Percentiles rank a stretch among this genome's conserved stretches.
Conservation (phyloP, 2,888 invertebrate genomes). For the Gasteruption jaculator region DNA sequence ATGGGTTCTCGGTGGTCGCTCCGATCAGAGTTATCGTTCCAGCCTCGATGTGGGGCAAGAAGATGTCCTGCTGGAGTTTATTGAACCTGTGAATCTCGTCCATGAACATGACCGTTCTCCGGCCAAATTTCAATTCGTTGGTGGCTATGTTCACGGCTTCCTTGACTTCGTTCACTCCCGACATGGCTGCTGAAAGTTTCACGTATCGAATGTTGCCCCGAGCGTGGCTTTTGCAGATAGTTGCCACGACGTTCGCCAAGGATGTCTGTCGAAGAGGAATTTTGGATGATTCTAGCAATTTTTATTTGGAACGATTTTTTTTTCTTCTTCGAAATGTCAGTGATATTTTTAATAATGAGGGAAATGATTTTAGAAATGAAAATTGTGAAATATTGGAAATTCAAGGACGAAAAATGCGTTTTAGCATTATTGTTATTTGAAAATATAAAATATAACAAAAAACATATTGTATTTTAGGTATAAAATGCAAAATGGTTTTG, state of each 20-base stretch:
- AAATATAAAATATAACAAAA: too few relatives aligned
- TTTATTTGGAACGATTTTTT: too few relatives aligned
- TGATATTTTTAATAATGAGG: background rate
- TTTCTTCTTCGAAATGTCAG: too few relatives aligned
- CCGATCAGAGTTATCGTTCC: constrained; percentile 75
- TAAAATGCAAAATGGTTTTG: too few relatives aligned
- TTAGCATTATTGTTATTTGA: too few relatives aligned
- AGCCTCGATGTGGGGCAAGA: constrained; percentile 75
- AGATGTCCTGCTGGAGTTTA: constrained; percentile 78
- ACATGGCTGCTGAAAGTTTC: constrained; percentile 71
- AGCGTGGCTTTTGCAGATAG: constrained; percentile 61
- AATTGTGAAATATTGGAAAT: too few relatives aligned
- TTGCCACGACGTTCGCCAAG: constrained; percentile 67
- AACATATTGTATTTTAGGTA: too few relatives aligned
- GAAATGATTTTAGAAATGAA: constrained; percentile 4
- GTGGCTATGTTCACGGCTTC: constrained; percentile 68
- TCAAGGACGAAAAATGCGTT: too few relatives aligned
- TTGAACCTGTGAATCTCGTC: constrained; percentile 87
- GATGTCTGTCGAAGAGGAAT: constrained; percentile 61
- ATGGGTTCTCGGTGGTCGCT: constrained; percentile 87
- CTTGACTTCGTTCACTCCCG: constrained; percentile 75
- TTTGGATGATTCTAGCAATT: background rate
- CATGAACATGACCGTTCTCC: constrained; percentile 74
- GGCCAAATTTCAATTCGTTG: constrained; percentile 66
- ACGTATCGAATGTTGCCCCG: constrained; percentile 61